Evolutionary conservation across 2,113 vertebrate genomes (phyloP), one percentile per base, ranked within the genome.

Genomic region (Amazona vittata): DNA sequence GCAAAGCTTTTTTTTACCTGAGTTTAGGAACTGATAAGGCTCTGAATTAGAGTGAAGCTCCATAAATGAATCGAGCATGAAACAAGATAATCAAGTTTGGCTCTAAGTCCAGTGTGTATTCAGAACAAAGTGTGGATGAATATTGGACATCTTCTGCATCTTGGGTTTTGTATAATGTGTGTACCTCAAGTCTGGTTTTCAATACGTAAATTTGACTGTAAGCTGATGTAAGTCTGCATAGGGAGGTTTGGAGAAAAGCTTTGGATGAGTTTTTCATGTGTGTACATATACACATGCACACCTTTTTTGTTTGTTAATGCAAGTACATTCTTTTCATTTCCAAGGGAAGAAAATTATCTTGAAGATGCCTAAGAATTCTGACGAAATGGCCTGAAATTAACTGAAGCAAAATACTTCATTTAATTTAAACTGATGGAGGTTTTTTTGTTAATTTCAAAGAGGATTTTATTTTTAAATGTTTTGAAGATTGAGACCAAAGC

Each of bases 1-100:
- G 81, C 90, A 59, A 69, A 71, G 95, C 47, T 90, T 63, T 96
- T 46, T 97, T 97, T 96, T 87, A 97, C 86, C 92, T 96, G 83
- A 85, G 73, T 96, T 96, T 96, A 86, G 69, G 65, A 62, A 94
- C 57, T 69, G 83, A 74, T 77, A 92, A 96, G 76, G 41, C 88
- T 91, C 85, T 94, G 59, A 94, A 70, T 96, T 76, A 94, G 64
- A 93, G 85, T 89, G 69, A 94, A 92, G 73, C 47, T 95, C 95
- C 89, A 37, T 90, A 94, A 94, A 92, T 75, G 59, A 93, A 95
- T 91, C 3, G 18, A 52, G 44, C 83, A 29, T 37, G 62, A 96
- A 91, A 81, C 46, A 90, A 93, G 93, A 55, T 70, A 83, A 94
- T 43, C 28, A 87, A 55, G 77, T 44, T 80, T 79, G 70, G 19